Evolutionary conservation across 2,888 invertebrate species (phyloP).

Genomic region (Drosophila kuntzei): DNA sequence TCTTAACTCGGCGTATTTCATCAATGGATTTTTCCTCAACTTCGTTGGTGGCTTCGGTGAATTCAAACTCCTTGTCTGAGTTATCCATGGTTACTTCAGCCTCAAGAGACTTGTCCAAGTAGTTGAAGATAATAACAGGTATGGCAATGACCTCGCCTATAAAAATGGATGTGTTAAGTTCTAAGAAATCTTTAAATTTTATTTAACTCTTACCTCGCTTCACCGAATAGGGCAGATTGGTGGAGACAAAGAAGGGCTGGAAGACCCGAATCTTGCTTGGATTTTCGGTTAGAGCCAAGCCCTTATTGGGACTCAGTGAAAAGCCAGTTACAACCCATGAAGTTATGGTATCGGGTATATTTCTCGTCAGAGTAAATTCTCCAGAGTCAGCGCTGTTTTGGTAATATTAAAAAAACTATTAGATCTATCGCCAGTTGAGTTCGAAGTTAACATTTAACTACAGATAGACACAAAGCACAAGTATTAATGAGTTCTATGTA

Average conservation of each 20-base stretch:
- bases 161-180: background rate
- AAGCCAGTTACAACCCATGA: constrained; percentile 95
- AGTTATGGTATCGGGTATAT: constrained; percentile 92
- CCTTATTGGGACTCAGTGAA: constrained; percentile 90
- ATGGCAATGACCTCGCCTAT: constrained; percentile 95
- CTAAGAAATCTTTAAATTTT: rapidly evolving
- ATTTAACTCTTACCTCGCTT: constrained; percentile 91
- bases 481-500: constrained; percentile 4
- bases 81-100: constrained; percentile 95
- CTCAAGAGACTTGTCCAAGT: constrained; percentile 91
- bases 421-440: background rate
- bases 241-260: constrained; percentile 93
- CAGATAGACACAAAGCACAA: constrained; percentile 20
- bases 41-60: constrained; percentile 92
- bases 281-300: constrained; percentile 91
- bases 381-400: constrained; percentile 67
- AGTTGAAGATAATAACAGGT: constrained; percentile 95
- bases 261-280: constrained; percentile 91
- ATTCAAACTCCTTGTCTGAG: constrained; percentile 91
- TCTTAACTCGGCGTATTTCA: constrained; percentile 79
- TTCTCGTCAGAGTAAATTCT: constrained; percentile 84
- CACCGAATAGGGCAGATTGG: constrained; percentile 95
- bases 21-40: constrained; percentile 89
- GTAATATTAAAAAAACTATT: background rate
- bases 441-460: constrained; percentile 1